These are phyloP conservation scores for Seriola quinqueradiata DNA, from an alignment of 2,113 vertebrate genomes.

Conservation along the genomic window DNA sequence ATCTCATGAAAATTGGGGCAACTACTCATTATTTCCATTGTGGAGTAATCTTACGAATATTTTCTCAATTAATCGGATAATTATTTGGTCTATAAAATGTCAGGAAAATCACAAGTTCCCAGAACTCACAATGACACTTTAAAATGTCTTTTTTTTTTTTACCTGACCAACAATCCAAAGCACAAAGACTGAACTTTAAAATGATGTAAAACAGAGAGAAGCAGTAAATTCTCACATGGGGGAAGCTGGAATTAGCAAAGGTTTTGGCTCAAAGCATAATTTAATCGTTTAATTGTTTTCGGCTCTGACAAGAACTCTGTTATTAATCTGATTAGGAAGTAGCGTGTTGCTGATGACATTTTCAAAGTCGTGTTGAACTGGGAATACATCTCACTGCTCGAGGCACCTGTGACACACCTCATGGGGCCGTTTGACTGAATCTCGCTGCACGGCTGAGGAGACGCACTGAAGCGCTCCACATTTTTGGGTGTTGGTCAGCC, in stretches of 20 bases:
- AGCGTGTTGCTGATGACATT: background rate
- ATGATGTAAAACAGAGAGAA: background rate
- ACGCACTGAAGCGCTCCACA: background rate
- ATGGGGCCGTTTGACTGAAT: background rate
- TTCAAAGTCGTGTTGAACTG: background rate
- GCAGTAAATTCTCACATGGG: background rate
- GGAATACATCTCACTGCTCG: background rate
- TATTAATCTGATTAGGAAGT: background rate
- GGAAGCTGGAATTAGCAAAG: background rate
- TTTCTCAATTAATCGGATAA: background rate
- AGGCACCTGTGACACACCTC: slow-evolving; percentile 34
- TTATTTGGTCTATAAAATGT: background rate
- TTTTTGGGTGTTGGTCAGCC: slow-evolving; percentile 21
- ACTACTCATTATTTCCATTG: background rate
- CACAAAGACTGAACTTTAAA: background rate
- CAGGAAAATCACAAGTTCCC: background rate
- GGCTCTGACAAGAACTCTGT: no score
- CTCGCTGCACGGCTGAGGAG: background rate
- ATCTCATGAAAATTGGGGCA: background rate
- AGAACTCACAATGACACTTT: background rate
- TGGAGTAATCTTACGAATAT: background rate
- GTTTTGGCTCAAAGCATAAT: background rate
- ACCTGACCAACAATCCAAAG: background rate
- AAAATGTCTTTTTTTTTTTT: background rate
- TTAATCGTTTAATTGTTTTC: no score